These are phyloP conservation scores for Apoda limacodes DNA, from an alignment of 2,888 invertebrate species.

Conservation along the genomic window DNA sequence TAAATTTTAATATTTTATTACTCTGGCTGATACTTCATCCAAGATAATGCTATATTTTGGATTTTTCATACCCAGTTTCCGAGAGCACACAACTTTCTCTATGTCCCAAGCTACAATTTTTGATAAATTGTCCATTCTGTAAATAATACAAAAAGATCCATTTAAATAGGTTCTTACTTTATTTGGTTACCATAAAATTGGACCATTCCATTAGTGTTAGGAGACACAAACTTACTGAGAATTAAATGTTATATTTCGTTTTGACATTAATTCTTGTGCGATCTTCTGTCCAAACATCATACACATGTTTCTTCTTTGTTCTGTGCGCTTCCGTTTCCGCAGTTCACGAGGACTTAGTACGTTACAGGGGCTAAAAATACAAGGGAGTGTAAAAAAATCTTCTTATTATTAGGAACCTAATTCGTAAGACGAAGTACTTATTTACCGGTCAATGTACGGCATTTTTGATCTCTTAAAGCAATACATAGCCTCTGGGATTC, in stretches of 20 bases:
- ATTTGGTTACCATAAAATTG: too few species aligned
- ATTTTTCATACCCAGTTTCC: too few species aligned
- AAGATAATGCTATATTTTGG: too few species aligned
- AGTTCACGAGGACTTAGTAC: conserved; percentile 13
- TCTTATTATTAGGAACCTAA: conserved; percentile 16
- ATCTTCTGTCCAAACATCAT: conserved; percentile 37
- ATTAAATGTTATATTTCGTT: conserved; percentile 29
- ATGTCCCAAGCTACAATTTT: too few species aligned
- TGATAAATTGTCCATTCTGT: too few species aligned
- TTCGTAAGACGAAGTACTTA: too few species aligned
- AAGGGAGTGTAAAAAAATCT: not conserved
- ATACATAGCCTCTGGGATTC: conserved; percentile 41
- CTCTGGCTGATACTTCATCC: conserved; percentile 37
- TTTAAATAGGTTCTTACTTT: too few species aligned
- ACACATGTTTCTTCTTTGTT: conserved; percentile 26
- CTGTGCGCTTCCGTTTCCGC: conserved; percentile 14
- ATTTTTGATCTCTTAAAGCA: conserved; percentile 34
- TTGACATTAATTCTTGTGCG: conserved; percentile 27
- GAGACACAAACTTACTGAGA: conserved; percentile 38
- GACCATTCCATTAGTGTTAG: too few species aligned
- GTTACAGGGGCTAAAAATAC: conserved; percentile 7
- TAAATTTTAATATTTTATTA: too few species aligned
- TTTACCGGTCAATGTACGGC: conserved; percentile 5
- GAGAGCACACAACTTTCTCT: too few species aligned
- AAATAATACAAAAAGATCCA: too few species aligned